Conservation (phyloP, 1,140 invertebrate species). For the Sitobion miscanthi region DNA sequence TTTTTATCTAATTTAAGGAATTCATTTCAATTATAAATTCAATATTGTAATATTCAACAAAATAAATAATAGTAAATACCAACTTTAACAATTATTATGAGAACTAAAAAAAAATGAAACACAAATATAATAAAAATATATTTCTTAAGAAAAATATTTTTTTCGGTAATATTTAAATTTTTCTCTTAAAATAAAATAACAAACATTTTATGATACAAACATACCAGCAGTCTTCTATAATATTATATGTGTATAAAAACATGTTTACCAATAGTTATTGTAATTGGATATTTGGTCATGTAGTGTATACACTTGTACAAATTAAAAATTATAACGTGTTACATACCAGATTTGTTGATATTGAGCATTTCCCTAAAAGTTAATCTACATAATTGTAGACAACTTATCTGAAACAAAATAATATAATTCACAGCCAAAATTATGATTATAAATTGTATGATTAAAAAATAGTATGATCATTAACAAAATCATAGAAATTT, state of each 20-base stretch:
- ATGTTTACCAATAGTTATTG: constrained; percentile 20
- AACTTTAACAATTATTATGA: constrained; percentile 7
- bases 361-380: not conserved
- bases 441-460: not conserved
- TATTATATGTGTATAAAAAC: constrained; percentile 6
- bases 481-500: not conserved
- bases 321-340: constrained; percentile 27
- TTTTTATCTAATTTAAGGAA: not conserved
- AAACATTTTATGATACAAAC: constrained; percentile 42
- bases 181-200: constrained; percentile 30
- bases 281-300: not conserved
- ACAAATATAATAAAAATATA: constrained; percentile 9
- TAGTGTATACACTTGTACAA: not conserved
- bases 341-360: constrained; percentile 31
- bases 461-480: not conserved
- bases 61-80: constrained; percentile 1
- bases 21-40: not conserved
- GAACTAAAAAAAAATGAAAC: not conserved
- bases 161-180: not conserved
- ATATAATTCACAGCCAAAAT: constrained; percentile 11
- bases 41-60: not conserved
- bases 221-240: constrained; percentile 29
- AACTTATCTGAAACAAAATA: constrained; percentile 38
- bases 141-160: constrained; percentile 4
- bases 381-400: not conserved